Evolutionary conservation across 2,888 invertebrate genomes (phyloP), one percentile per base, ranked within the genome.

Genomic region (Drosophila vallismaia): DNA sequence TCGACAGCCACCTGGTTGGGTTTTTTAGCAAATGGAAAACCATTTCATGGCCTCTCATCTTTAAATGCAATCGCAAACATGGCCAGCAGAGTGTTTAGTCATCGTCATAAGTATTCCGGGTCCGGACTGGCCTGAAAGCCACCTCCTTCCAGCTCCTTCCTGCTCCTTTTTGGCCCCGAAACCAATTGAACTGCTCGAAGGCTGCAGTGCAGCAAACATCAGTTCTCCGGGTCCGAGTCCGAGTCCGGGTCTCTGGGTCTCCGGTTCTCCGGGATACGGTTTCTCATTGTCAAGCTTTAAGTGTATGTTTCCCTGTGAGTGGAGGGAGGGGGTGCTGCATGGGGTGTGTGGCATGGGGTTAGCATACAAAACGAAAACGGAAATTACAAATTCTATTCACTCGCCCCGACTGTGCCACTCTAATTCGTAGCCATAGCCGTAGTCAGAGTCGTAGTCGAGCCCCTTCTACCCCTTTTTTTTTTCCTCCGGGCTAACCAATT

Each of bases 381-480:
- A 85, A 83, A 85, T 83, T 83, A 85, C 86, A 86, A 83, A 82
- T 83, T 83, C 83, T 85, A 83, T 83, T 83, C 83, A 83, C 86
- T 86, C 86, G 75, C 78, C 78, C 66, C 79, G 75, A 75, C 74
- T 76, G 69, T 77, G 71, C 72, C 77, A 75, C 75, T 80, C 80
- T 81, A 81, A 81, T 81, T 81, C 84, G 74, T 83, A 54, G 68
- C 58, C 48, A 19, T 51, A 26, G 45, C 19, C 68, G 71, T 68
- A 64, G 67, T 78, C 77, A 76, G 76, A 78, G 79, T 80, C 78
- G 74, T 83, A 57, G 67, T 83, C 53, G 67, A 14, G 46, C 24
- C 66, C 49, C 28, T 52, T 56, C 64, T 60, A 10, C 28, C 6
- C 28, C 28, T 28, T 28, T 28, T 28, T 26, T 26, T 10, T 36